Evolutionary conservation across 2,888 invertebrate genomes (phyloP).

Genomic region (Nomada ferruginata): DNA sequence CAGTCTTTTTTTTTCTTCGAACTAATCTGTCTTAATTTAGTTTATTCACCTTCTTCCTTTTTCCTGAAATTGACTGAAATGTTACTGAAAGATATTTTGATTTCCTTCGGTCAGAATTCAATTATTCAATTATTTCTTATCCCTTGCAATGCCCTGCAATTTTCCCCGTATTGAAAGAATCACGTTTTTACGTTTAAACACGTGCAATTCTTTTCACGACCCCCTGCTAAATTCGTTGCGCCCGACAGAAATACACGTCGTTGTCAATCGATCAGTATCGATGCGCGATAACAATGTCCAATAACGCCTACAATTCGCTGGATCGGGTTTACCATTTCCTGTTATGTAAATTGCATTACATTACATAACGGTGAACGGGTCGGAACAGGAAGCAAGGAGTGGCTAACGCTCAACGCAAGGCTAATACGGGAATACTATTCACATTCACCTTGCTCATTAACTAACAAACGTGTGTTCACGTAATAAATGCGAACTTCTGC

Average conservation of each 20-base stretch:
- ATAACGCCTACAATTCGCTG: slow-evolving; percentile 32
- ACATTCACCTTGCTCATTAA: slow-evolving; percentile 33
- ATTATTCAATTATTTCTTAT: no score
- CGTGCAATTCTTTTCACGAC: background rate
- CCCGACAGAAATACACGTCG: background rate
- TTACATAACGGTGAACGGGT: slow-evolving; percentile 67
- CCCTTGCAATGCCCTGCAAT: no score
- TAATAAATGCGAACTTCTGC: background rate
- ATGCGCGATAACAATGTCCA: slow-evolving; percentile 23
- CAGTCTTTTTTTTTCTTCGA: no score
- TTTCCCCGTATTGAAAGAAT: no score
- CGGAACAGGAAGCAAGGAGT: slow-evolving; percentile 65
- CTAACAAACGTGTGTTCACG: background rate
- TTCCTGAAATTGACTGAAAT: no score
- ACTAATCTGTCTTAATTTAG: no score
- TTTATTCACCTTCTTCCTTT: no score
- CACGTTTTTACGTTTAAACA: no score
- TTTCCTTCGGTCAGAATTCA: no score
- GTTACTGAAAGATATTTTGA: no score
- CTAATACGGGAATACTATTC: slow-evolving; percentile 32
- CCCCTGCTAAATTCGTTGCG: background rate
- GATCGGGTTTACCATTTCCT: slow-evolving; percentile 63
- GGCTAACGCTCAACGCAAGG: slow-evolving; percentile 35
- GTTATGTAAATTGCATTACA: slow-evolving; percentile 71
- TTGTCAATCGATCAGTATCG: slow-evolving; percentile 4